These are phyloP conservation scores for Peromyscus eremicus DNA, from an alignment of 2,797 vertebrate species.

Conservation along the genomic window DNA sequence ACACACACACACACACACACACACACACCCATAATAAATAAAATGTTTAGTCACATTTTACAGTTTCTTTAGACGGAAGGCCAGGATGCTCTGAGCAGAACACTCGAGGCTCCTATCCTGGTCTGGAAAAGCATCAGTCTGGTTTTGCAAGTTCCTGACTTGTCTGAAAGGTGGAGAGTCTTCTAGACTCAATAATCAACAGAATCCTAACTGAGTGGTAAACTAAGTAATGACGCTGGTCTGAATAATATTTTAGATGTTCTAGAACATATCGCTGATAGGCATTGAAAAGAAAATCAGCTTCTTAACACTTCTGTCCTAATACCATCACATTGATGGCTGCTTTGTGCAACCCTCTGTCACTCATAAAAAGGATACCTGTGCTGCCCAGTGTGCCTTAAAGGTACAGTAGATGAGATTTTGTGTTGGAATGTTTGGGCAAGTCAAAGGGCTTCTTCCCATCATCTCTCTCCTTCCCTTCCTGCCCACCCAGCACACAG, in stretches of 20 bases:
- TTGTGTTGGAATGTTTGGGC: background rate
- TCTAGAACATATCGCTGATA: background rate
- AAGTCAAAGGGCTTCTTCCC: background rate
- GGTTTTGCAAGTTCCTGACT: background rate
- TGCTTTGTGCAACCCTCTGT: background rate
- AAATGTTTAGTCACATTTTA: background rate
- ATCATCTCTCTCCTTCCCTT: background rate
- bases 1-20: background rate
- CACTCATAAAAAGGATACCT: background rate
- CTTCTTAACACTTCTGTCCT: background rate
- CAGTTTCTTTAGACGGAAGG: background rate
- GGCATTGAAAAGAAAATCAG: background rate
- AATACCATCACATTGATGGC: background rate
- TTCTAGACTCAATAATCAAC: constrained; percentile 22
- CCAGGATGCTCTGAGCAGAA: background rate
- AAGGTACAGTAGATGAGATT: background rate
- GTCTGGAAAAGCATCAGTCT: background rate
- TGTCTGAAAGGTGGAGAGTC: constrained; percentile 3
- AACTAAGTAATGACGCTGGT: constrained; percentile 5
- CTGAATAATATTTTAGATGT: background rate
- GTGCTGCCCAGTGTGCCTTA: background rate
- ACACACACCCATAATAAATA: background rate
- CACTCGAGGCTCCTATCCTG: background rate
- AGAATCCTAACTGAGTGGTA: constrained; percentile 14
- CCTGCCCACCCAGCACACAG: background rate